Evolutionary conservation across 1,140 invertebrate species (phyloP), one percentile per base, ranked within the genome.

Genomic region (Trachymyrmex cornetzi): DNA sequence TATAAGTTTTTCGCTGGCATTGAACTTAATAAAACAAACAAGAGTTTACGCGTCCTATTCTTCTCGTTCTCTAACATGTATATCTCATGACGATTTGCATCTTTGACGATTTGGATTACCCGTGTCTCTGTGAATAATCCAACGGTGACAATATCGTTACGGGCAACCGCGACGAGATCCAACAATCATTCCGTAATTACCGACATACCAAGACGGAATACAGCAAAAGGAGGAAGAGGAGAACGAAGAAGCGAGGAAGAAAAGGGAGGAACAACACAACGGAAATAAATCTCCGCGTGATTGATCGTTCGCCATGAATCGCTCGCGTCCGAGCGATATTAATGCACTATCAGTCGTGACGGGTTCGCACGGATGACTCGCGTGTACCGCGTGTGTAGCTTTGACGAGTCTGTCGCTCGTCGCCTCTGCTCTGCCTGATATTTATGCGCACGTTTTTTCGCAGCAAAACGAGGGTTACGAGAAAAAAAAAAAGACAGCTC

Each of bases 251-350:
- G 9, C 7, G 24, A 2, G 19, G n/a, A 27, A 27, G n/a, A 50
- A 30, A 44, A 2, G 63, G 48, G 48, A 55, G 34, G 80, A 9
- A 63, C 67, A 61, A 61, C 69, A 75, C 38, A 69, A 64, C 82
- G 57, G 82, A 77, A 85, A 85, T 85, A 85, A 85, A 85, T 85
- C 75, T 66, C 48, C 48, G 61, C n/a, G 74, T 79, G 82, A 85
- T 85, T 86, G 89, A 90, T 90, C 87, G 89, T 80, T 77, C 67
- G 71, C 77, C 67, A 87, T 82, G 88, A 84, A 84, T 90, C 87
- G 87, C 77, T n/a, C n/a, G 72, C 77, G 67, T 50, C 77, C 61
- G 63, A 6, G 38, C 53, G 77, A 86, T 81, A 86, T 86, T 86
- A 86, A 86, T 86, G 85, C 85, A 86, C 75, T 86, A 86, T 86